A percentile compares a stretch with the other conserved stretches of the same genome.
phyloP scores from a whole-genome alignment of 37 sponge, comb jelly and placozoan species.

The Halichondria panicea region DNA sequence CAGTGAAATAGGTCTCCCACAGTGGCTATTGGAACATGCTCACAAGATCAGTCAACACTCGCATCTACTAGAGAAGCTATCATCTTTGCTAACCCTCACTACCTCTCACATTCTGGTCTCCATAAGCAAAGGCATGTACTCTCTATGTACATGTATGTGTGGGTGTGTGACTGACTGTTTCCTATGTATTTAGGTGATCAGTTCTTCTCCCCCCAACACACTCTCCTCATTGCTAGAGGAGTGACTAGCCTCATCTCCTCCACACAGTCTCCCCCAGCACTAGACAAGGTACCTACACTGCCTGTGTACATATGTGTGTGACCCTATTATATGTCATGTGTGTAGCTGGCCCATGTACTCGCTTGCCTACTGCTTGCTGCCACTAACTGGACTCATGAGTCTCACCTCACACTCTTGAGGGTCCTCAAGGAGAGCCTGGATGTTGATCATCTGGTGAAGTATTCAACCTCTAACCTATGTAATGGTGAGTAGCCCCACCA shows the following conservation, averaged over 20 bases:
- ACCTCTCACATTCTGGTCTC: background rate
- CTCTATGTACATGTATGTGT: background rate
- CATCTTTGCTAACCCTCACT: background rate
- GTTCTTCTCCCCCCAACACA: slow-evolving; percentile 3
- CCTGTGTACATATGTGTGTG: background rate
- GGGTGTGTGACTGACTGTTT: background rate
- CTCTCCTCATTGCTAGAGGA: slow-evolving; percentile 1
- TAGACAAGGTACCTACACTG: background rate
- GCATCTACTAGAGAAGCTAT: too few species aligned
- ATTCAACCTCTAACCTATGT: too few species aligned
- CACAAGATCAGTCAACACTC: too few species aligned
- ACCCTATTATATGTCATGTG: background rate
- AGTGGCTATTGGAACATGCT: too few species aligned
- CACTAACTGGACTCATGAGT: slow-evolving; percentile 16
- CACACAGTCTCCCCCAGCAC: background rate
- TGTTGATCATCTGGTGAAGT: too few species aligned
- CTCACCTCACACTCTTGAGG: slow-evolving; percentile 5
- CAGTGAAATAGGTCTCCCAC: too few species aligned
- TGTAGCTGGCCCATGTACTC: slow-evolving; percentile 4
- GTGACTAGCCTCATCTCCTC: too few species aligned
- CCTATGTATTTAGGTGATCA: too few species aligned
- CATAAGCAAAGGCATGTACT: background rate
- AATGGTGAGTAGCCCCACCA: too few species aligned
- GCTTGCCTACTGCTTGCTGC: slow-evolving; percentile 6
- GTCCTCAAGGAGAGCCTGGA: too few species aligned